Evolutionary conservation across 2,888 invertebrate species (phyloP).

Genomic region (Cryptosula pallasiana): DNA sequence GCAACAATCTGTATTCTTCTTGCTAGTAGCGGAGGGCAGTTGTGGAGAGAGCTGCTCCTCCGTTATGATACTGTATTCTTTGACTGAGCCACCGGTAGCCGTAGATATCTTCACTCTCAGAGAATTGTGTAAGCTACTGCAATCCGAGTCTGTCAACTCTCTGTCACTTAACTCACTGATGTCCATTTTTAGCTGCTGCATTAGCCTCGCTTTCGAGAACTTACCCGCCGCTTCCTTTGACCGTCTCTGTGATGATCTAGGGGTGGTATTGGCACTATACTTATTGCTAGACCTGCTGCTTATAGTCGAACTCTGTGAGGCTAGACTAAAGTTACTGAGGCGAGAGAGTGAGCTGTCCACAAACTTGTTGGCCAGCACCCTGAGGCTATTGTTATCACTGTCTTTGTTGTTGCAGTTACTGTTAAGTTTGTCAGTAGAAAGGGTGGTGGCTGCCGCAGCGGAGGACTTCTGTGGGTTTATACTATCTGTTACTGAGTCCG

Average conservation of each 20-base stretch:
- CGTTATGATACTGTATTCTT: slow-evolving; percentile 6
- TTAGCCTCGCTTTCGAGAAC: slow-evolving; percentile 30
- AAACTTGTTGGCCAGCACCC: slow-evolving; percentile 8
- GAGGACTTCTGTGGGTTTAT: not conserved
- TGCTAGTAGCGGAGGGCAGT: not conserved
- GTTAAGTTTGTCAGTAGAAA: not conserved
- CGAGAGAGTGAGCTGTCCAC: slow-evolving; percentile 17
- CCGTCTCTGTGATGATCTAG: slow-evolving; percentile 24
- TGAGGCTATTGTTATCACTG: slow-evolving; percentile 2
- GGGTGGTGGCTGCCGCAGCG: not conserved
- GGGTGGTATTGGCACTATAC: slow-evolving; percentile 33
- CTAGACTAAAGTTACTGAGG: slow-evolving; percentile 33
- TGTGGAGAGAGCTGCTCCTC: not conserved
- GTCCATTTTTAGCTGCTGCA: slow-evolving; percentile 31
- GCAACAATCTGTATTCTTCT: slow-evolving; percentile 1
- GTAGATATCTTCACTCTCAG: slow-evolving; percentile 17
- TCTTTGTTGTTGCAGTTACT: slow-evolving; percentile 8
- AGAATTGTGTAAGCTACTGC: slow-evolving; percentile 3
- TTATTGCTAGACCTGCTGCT: slow-evolving; percentile 35
- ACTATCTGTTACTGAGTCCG: not conserved
- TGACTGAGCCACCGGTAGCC: not conserved
- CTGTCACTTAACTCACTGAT: slow-evolving; percentile 33
- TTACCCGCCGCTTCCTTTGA: slow-evolving; percentile 31
- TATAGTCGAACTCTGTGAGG: slow-evolving; percentile 35
- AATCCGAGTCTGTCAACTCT: slow-evolving; percentile 17